Conservation (phyloP, 1,140 invertebrate species). For the Cryptotermes secundus region DNA sequence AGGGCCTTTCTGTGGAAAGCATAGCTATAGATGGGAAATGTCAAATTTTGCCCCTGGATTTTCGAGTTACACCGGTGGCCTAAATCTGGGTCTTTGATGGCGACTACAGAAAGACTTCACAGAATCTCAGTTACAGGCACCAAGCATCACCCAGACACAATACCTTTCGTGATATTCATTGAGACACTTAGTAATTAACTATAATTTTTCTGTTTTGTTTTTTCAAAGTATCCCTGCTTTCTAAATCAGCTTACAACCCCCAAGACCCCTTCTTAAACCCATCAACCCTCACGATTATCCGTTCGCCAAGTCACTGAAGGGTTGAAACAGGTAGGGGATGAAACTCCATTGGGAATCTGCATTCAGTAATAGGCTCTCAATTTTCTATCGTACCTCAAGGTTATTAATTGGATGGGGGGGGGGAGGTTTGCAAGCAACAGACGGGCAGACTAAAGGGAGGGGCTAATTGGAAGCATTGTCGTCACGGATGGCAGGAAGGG, state of each 20-base stretch:
- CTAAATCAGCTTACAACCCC: slow-evolving; percentile 16
- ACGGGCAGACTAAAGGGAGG: not conserved
- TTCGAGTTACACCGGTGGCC: too few relatives aligned
- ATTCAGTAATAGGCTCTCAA: slow-evolving; percentile 8
- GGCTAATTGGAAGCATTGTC: not conserved
- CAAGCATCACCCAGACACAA: not conserved
- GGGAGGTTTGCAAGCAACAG: not conserved
- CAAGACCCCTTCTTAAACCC: slow-evolving; percentile 11
- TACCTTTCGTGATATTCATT: not conserved
- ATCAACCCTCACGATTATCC: slow-evolving; percentile 8
- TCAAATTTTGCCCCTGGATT: too few relatives aligned
- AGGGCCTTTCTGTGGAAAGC: too few relatives aligned
- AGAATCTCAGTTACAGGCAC: too few relatives aligned
- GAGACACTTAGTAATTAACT: not conserved
- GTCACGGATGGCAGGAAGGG: not conserved
- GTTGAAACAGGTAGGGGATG: slow-evolving; percentile 4
- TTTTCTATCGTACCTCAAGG: not conserved
- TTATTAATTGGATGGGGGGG: not conserved
- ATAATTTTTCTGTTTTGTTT: slow-evolving; percentile 13
- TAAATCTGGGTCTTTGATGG: too few relatives aligned
- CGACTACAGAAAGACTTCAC: too few relatives aligned
- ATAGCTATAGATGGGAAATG: too few relatives aligned
- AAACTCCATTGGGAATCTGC: not conserved
- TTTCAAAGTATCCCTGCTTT: not conserved
- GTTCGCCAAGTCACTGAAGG: slow-evolving; percentile 6